A percentile compares a stretch with the other conserved stretches of the same genome.
Conservation (phyloP, 2,797 vertebrate genomes). For the Margarornis squamiger region DNA sequence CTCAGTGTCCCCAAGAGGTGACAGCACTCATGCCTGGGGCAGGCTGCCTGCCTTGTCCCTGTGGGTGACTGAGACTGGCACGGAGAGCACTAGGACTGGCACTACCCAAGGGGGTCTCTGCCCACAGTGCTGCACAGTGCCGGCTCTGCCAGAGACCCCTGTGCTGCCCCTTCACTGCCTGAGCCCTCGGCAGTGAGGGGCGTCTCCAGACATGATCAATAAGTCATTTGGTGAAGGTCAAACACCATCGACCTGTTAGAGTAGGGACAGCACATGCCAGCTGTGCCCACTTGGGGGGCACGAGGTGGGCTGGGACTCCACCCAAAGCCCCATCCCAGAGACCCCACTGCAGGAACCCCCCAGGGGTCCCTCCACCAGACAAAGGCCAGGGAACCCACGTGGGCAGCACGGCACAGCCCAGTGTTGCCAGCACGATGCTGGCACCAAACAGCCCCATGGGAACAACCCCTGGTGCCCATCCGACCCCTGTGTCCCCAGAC, state of each 20-base stretch:
- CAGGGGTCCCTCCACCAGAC: neutral
- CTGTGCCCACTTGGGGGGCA: neutral
- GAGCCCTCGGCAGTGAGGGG: neutral
- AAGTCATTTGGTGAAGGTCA: neutral
- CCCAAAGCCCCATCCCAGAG: neutral
- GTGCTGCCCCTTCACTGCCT: fast-evolving
- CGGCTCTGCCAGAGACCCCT: neutral
- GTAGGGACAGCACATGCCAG: fast-evolving
- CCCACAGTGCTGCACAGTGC: fast-evolving
- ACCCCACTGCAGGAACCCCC: neutral
- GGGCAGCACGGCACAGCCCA: fast-evolving
- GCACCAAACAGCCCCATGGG: fast-evolving
- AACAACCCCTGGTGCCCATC: neutral
- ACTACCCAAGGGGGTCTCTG: neutral
- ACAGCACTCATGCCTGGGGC: neutral
- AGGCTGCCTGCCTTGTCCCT: neutral
- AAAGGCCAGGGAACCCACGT: fast-evolving
- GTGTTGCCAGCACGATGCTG: fast-evolving
- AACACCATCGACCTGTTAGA: neutral
- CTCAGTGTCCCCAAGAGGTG: neutral
- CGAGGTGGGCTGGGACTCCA: neutral
- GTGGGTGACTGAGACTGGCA: neutral
- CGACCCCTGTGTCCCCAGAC: fast-evolving
- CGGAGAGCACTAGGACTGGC: neutral
- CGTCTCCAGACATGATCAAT: neutral